Evolutionary conservation across 1,140 invertebrate species (phyloP).

Genomic region (Ostrea denselamellosa): DNA sequence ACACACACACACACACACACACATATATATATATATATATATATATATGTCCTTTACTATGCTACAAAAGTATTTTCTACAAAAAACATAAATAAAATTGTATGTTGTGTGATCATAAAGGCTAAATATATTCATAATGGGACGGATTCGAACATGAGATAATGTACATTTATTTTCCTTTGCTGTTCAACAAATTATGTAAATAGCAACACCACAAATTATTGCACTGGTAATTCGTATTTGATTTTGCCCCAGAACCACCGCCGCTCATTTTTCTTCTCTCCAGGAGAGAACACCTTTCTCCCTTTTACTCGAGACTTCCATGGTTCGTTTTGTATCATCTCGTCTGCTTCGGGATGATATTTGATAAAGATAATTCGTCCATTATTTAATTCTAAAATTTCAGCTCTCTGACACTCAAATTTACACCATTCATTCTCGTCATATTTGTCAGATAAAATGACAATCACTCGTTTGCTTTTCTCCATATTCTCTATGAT

Average conservation of each 20-base stretch:
- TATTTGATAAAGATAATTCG: conserved; percentile 56
- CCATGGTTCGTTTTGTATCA: conserved; percentile 52
- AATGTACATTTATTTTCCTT: neutral
- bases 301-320: conserved; percentile 52
- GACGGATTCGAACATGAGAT: neutral
- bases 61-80: neutral
- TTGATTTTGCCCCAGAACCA: conserved; percentile 59
- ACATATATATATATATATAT: too few species aligned
- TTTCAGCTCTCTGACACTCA: conserved; percentile 55
- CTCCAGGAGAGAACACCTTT: conserved; percentile 54
- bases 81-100: neutral
- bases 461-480: conserved; percentile 51
- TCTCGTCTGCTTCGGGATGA: conserved; percentile 47
- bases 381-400: conserved; percentile 53
- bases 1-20: too few species aligned
- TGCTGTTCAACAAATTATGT: neutral
- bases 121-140: neutral
- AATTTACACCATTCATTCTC: conserved; percentile 54
- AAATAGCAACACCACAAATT: neutral
- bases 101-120: neutral
- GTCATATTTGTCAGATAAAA: conserved; percentile 53
- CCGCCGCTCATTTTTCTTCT: conserved; percentile 49
- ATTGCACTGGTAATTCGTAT: conserved; percentile 53
- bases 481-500: conserved; percentile 49
- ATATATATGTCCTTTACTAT: too few species aligned